Conservation (phyloP, 2,797 vertebrate genomes). For the Coregonus sp. region DNA sequence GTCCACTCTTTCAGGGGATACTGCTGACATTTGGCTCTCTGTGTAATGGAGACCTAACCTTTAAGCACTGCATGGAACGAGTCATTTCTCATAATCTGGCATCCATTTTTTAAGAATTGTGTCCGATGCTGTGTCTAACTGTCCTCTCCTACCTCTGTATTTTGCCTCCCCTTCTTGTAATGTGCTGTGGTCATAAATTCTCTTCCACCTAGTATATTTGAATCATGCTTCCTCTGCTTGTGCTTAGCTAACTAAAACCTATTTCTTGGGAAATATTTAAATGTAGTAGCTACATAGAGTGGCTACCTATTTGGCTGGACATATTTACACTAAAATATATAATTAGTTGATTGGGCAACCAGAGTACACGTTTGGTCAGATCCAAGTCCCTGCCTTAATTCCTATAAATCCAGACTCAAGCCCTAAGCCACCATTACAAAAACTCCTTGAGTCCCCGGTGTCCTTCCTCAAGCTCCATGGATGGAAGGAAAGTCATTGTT, state of each 20-base stretch:
- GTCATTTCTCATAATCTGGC: conserved; percentile 87
- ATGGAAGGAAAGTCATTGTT: conserved; percentile 79
- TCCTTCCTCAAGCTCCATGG: conserved; percentile 72
- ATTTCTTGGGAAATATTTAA: not conserved
- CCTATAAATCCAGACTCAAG: conserved; percentile 66
- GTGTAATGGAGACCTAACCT: conserved; percentile 90
- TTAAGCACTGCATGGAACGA: conserved; percentile 84
- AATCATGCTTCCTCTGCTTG: conserved; percentile 38
- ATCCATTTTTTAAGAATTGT: conserved; percentile 7
- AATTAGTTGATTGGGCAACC: conserved; percentile 65
- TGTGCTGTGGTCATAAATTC: conserved; percentile 13
- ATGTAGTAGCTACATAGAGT: not conserved
- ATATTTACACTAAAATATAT: not conserved
- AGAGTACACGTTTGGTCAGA: conserved; percentile 66
- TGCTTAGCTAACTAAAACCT: not conserved
- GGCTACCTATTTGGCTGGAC: not conserved
- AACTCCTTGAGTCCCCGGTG: conserved; percentile 66
- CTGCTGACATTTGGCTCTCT: conserved; percentile 81
- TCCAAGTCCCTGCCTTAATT: conserved; percentile 62
- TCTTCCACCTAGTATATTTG: not conserved
- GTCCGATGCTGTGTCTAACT: conserved; percentile 55
- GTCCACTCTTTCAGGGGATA: conserved; percentile 76
- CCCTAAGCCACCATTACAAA: conserved; percentile 64
- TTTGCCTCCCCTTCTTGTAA: conserved; percentile 29
- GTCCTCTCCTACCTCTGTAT: conserved; percentile 53